Evolutionary conservation across 53 echinoderm and acorn worm genomes (phyloP).

Genomic region (Apostichopus leukothele): DNA sequence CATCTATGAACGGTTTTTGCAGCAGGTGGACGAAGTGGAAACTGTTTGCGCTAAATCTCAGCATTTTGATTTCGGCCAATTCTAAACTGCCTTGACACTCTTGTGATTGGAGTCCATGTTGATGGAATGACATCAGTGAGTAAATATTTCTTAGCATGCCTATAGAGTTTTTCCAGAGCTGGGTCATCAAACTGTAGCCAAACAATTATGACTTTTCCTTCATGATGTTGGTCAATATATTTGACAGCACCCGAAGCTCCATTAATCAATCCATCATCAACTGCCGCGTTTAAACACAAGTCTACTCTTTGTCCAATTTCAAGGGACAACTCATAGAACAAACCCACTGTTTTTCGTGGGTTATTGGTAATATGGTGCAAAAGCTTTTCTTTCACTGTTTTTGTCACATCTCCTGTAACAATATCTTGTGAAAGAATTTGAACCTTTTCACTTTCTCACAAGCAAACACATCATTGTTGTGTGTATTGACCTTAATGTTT

Average conservation of each 20-base stretch:
- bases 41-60: neutral
- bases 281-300: too few relatives aligned
- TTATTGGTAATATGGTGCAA: neutral
- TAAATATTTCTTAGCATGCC: neutral
- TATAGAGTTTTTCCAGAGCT: neutral
- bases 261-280: constrained; percentile 52
- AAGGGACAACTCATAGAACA: neutral
- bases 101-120: neutral
- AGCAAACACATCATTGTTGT: neutral
- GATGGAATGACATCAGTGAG: neutral
- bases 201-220: constrained; percentile 16
- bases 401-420: constrained; percentile 1
- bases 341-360: constrained; percentile 20
- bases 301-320: constrained; percentile 39
- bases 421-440: neutral
- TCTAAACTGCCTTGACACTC: neutral
- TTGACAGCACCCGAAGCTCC: constrained; percentile 50
- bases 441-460: neutral
- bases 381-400: neutral
- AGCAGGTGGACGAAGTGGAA: constrained; percentile 29
- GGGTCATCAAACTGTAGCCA: constrained; percentile 52
- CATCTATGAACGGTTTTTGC: constrained; percentile 21
- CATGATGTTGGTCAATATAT: constrained; percentile 11
- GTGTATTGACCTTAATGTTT: neutral
- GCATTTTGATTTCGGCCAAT: neutral